Percentiles rank a stretch among this genome's conserved stretches.
Evolutionary conservation across 2,888 invertebrate species (phyloP).

Genomic region (Heteromyza rotundicornis): DNA sequence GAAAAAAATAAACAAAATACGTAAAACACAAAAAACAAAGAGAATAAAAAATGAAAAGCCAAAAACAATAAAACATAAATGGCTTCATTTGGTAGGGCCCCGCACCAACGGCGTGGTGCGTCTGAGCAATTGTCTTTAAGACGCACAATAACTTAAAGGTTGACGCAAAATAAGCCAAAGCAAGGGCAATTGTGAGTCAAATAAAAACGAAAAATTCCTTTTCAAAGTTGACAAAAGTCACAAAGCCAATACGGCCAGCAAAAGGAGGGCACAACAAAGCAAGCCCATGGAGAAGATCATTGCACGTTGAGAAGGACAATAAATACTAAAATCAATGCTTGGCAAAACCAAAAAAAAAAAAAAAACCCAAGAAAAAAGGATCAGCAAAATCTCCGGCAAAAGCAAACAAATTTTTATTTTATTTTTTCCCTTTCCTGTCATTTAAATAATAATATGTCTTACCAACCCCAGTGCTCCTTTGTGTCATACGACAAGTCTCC

Average conservation of each 20-base stretch:
- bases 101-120: neutral
- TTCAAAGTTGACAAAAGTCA: constrained; percentile 24
- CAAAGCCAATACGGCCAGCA: neutral
- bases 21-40: neutral
- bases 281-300: constrained; percentile 42
- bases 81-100: neutral
- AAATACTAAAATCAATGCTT: constrained; percentile 7
- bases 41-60: no score
- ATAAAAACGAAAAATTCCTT: no score
- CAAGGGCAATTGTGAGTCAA: no score
- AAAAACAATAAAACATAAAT: neutral
- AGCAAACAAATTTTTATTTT: neutral
- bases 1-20: no score
- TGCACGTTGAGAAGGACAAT: constrained; percentile 48
- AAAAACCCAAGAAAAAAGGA: neutral
- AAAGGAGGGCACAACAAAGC: no score
- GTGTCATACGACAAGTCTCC: no score
- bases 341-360: no score
- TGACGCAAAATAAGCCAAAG: no score
- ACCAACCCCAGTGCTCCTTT: neutral
- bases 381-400: constrained; percentile 2
- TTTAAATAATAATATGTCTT: neutral
- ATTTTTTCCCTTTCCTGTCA: neutral
- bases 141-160: neutral
- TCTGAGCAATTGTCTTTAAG: neutral